A percentile compares a stretch with the other conserved stretches of the same genome.
Evolutionary conservation across 2,888 invertebrate species (phyloP).

Genomic region (Hirtodrosophila histrioides): DNA sequence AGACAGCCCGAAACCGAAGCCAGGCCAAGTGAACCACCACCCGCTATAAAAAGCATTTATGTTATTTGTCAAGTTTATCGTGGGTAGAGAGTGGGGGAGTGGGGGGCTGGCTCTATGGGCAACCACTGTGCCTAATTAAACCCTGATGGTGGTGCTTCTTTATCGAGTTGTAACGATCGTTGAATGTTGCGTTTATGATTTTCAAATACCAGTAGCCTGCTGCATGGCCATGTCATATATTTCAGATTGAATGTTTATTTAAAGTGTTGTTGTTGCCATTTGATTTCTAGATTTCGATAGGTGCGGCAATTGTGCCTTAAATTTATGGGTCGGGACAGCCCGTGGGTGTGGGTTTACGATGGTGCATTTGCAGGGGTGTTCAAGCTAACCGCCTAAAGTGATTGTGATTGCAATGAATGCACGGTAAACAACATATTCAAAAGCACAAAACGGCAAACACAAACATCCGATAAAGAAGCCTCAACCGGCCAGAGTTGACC

Average conservation of each 20-base stretch:
- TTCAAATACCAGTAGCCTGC: constrained; percentile 71
- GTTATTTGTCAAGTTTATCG: constrained; percentile 78
- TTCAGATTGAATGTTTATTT: constrained; percentile 65
- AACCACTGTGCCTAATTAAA: constrained; percentile 64
- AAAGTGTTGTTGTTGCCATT: constrained; percentile 38
- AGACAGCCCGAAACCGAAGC: constrained; percentile 12
- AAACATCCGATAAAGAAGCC: constrained; percentile 69
- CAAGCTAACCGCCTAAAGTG: constrained; percentile 59
- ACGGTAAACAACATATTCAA: constrained; percentile 67
- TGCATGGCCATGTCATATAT: constrained; percentile 33
- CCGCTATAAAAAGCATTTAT: constrained; percentile 81
- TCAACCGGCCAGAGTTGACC: background rate
- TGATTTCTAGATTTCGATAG: constrained; percentile 60
- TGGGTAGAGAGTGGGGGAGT: constrained; percentile 1
- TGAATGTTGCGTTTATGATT: constrained; percentile 62
- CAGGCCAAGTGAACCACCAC: constrained; percentile 53
- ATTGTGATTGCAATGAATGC: constrained; percentile 60
- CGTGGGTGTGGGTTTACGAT: constrained; percentile 11
- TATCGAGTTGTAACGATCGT: constrained; percentile 73
- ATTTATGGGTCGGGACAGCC: constrained; percentile 42
- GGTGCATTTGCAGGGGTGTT: constrained; percentile 30
- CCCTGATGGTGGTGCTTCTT: constrained; percentile 36
- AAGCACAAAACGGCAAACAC: constrained; percentile 69
- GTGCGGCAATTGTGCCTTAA: constrained; percentile 37
- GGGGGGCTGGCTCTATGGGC: constrained; percentile 15